phyloP scores from a whole-genome alignment of 2,888 invertebrate species.

The Thyatira batis region DNA sequence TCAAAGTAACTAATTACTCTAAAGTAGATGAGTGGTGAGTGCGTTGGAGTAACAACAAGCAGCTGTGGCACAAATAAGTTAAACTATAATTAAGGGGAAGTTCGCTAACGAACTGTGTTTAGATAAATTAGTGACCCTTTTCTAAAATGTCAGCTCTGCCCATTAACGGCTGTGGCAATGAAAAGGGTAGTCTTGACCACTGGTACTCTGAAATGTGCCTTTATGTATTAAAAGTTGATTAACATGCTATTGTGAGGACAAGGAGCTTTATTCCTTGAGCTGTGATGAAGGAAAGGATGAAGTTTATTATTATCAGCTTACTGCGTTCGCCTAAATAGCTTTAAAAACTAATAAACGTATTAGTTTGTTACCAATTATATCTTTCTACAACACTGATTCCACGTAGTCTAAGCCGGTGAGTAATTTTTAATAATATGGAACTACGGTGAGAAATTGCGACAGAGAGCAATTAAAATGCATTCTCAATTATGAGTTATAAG shows the following conservation, averaged over 20 bases:
- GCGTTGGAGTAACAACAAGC: constrained; percentile 40
- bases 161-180: constrained; percentile 63
- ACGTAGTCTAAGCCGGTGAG: no score
- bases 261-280: constrained; percentile 9
- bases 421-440: no score
- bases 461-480: no score
- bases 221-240: constrained; percentile 57
- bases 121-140: constrained; percentile 80
- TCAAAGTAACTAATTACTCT: constrained; percentile 31
- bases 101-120: constrained; percentile 62
- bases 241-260: constrained; percentile 26
- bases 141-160: constrained; percentile 72
- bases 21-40: constrained; percentile 25
- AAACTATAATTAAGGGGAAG: constrained; percentile 75
- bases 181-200: constrained; percentile 58
- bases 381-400: no score
- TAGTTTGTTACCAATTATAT: no score
- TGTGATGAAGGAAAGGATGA: not conserved
- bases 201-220: constrained; percentile 39
- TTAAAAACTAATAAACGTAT: no score
- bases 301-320: not conserved
- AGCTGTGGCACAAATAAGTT: constrained; percentile 71
- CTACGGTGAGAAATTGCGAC: no score
- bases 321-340: no score
- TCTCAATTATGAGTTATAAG: no score